phyloP scores from a whole-genome alignment of 2,888 invertebrate species.

The Anodontia alba region DNA sequence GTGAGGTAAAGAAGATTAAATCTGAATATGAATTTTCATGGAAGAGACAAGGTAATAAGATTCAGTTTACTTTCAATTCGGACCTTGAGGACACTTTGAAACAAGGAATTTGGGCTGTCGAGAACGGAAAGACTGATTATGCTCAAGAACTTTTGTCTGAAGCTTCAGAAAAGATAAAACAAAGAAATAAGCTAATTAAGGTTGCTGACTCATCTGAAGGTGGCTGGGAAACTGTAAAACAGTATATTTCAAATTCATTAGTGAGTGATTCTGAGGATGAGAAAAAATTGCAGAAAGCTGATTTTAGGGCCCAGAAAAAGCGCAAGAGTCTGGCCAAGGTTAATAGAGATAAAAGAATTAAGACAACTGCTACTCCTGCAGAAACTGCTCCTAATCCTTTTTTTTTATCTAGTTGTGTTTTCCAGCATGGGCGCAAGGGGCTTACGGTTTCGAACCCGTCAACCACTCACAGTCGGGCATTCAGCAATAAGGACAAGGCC shows the following conservation, averaged over 20 bases:
- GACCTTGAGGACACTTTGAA: background rate
- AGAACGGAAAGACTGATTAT: slow-evolving; percentile 26
- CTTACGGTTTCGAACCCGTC: too few relatives aligned
- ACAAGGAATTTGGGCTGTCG: background rate
- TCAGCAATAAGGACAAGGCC: background rate
- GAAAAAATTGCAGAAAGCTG: too few relatives aligned
- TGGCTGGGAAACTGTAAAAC: slow-evolving; percentile 6
- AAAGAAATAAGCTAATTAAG: background rate
- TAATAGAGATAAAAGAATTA: background rate
- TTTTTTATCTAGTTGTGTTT: too few relatives aligned
- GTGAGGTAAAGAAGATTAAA: background rate
- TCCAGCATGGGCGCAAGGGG: too few relatives aligned
- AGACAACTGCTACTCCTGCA: too few relatives aligned
- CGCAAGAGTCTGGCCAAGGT: too few relatives aligned
- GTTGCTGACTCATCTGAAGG: background rate
- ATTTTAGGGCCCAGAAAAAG: too few relatives aligned
- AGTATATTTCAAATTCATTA: slow-evolving; percentile 29
- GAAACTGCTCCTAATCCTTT: too few relatives aligned
- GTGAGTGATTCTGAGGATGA: background rate
- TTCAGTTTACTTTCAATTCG: background rate
- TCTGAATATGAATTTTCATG: background rate
- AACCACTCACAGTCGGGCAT: too few relatives aligned
- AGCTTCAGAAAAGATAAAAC: background rate
- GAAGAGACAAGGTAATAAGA: background rate
- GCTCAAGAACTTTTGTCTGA: slow-evolving; percentile 24